Evolutionary conservation across 2,888 invertebrate genomes (phyloP).

Genomic region (Ochropacha duplaris): DNA sequence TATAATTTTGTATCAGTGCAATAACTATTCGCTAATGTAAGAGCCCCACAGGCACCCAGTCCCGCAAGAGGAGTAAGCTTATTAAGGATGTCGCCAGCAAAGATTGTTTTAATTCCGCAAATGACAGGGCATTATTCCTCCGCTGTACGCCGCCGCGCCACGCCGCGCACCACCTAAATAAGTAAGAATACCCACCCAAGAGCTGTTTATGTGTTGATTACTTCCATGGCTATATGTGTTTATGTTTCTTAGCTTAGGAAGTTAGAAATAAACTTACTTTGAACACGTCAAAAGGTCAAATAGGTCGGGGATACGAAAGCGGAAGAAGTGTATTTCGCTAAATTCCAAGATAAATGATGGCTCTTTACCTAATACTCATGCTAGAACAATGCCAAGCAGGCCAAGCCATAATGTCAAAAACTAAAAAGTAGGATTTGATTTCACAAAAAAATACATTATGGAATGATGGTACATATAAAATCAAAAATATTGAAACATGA

Average conservation of each 20-base stretch:
- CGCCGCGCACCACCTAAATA: not conserved
- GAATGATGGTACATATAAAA: no score
- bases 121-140: constrained; percentile 35
- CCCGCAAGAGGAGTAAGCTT: constrained; percentile 39
- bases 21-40: not conserved
- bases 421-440: no score
- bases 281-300: no score
- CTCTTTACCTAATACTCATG: no score
- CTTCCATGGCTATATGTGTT: not conserved
- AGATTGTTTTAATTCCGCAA: constrained; percentile 52
- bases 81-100: constrained; percentile 52
- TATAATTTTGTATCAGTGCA: no score
- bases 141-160: not conserved
- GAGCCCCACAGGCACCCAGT: constrained; percentile 18
- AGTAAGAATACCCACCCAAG: not conserved
- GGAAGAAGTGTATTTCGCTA: no score
- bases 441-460: no score
- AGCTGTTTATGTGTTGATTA: not conserved
- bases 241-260: not conserved
- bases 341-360: no score
- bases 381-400: no score
- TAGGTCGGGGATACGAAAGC: no score
- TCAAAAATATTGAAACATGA: no score
- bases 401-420: no score
- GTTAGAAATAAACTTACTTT: not conserved